phyloP scores from a whole-genome alignment of 2,113 vertebrate species.

The Ascaphus truei region DNA sequence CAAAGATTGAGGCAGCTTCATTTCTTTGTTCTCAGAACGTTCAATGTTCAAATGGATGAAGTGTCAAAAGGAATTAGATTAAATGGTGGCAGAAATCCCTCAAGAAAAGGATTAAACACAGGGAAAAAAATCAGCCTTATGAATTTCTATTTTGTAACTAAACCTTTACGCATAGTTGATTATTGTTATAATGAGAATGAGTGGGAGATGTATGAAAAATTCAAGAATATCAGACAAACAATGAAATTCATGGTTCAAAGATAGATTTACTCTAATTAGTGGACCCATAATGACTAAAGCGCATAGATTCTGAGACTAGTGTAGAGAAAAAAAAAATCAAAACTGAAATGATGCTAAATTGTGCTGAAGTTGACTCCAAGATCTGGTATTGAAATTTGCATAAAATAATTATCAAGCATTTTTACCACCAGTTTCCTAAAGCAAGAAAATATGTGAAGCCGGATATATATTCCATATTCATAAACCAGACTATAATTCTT shows the following conservation, averaged over 20 bases:
- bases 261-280: slow-evolving; percentile 32
- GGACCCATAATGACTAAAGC: slow-evolving; percentile 25
- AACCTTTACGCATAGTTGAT: slow-evolving; percentile 36
- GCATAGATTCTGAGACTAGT: not conserved
- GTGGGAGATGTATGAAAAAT: slow-evolving; percentile 28
- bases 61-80: slow-evolving; percentile 39
- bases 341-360: slow-evolving; percentile 29
- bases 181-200: slow-evolving; percentile 38
- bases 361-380: slow-evolving; percentile 3
- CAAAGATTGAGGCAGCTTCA: slow-evolving; percentile 33
- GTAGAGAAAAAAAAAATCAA: slow-evolving; percentile 6
- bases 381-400: slow-evolving; percentile 20
- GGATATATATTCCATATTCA: not conserved
- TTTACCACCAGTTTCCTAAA: not conserved
- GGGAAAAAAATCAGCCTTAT: slow-evolving; percentile 25
- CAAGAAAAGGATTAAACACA: slow-evolving; percentile 34
- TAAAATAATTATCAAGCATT: slow-evolving; percentile 14
- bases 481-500: not conserved
- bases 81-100: slow-evolving; percentile 37
- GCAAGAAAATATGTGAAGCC: not conserved
- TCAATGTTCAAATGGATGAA: slow-evolving; percentile 37
- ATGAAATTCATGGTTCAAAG: slow-evolving; percentile 26
- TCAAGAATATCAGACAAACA: slow-evolving; percentile 18
- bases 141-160: slow-evolving; percentile 37
- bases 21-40: slow-evolving; percentile 35